phyloP scores from a whole-genome alignment of 2,797 vertebrate genomes.

The Erethizon dorsatum region DNA sequence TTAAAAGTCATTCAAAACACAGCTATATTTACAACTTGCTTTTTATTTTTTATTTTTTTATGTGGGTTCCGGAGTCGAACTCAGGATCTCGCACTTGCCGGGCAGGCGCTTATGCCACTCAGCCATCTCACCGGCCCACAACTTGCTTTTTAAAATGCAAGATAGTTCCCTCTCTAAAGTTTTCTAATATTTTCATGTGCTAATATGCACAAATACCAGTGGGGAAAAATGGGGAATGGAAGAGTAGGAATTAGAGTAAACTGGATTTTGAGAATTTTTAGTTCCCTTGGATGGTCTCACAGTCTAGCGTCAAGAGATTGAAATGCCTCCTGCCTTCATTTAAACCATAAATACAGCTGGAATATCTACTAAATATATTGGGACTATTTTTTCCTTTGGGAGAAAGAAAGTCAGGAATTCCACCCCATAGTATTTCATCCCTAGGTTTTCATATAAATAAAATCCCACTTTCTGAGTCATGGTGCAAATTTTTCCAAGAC shows the following conservation, averaged over 20 bases:
- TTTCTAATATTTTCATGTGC: not conserved
- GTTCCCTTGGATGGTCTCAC: constrained; percentile 4
- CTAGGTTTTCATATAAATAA: constrained; percentile 13
- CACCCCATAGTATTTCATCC: not conserved
- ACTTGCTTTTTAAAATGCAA: constrained; percentile 42
- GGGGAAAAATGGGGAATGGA: not conserved
- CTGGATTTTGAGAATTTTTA: not conserved
- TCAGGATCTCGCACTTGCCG: too few species aligned
- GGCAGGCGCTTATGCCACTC: too few species aligned
- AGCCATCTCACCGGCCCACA: not conserved
- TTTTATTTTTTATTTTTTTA: not conserved
- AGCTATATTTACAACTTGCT: not conserved
- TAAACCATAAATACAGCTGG: not conserved
- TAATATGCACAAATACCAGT: constrained; percentile 28
- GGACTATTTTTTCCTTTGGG: constrained; percentile 10
- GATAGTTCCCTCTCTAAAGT: constrained; percentile 10
- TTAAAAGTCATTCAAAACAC: constrained; percentile 32
- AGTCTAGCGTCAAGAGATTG: not conserved
- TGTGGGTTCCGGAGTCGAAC: too few species aligned
- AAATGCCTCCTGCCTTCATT: not conserved
- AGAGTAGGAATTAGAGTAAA: not conserved
- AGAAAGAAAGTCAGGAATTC: not conserved
- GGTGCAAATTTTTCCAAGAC: not conserved
- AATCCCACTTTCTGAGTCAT: not conserved
- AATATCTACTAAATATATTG: not conserved